Conservation (phyloP, 92 coral and sea anemone species). For the Zoanthus sociatus region DNA sequence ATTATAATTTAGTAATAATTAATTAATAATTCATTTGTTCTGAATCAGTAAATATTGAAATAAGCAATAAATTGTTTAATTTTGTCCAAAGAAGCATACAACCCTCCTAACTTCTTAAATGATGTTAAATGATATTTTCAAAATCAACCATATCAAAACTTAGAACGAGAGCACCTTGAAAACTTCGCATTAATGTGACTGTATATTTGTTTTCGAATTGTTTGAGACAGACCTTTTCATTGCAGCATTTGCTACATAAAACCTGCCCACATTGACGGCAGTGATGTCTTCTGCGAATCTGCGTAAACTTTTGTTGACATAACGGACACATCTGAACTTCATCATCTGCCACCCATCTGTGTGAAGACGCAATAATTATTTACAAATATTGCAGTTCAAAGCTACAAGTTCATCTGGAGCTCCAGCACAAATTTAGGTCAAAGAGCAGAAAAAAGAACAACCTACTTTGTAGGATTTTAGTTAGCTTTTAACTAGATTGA, state of each 20-base stretch:
- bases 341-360: constrained; percentile 97
- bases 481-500: neutral
- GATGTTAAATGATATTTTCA: neutral
- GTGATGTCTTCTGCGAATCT: constrained; percentile 93
- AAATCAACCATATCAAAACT: no score
- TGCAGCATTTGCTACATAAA: constrained; percentile 93
- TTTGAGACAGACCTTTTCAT: constrained; percentile 79
- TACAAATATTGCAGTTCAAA: no score
- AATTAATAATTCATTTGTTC: no score
- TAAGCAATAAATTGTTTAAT: neutral
- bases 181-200: no score
- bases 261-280: constrained; percentile 96
- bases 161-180: no score
- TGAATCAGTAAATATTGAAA: no score
- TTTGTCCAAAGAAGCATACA: neutral
- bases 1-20: no score
- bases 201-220: no score
- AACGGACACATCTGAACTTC: constrained; percentile 85
- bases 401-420: no score
- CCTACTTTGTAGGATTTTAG: neutral
- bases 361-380: neutral
- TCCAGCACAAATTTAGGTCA: no score
- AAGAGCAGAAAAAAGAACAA: no score
- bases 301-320: constrained; percentile 90
- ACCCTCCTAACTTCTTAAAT: neutral